Percentiles rank a stretch among this genome's conserved stretches.
phyloP scores from a whole-genome alignment of 1,140 invertebrate genomes.

The Neocloeon triangulifer region DNA sequence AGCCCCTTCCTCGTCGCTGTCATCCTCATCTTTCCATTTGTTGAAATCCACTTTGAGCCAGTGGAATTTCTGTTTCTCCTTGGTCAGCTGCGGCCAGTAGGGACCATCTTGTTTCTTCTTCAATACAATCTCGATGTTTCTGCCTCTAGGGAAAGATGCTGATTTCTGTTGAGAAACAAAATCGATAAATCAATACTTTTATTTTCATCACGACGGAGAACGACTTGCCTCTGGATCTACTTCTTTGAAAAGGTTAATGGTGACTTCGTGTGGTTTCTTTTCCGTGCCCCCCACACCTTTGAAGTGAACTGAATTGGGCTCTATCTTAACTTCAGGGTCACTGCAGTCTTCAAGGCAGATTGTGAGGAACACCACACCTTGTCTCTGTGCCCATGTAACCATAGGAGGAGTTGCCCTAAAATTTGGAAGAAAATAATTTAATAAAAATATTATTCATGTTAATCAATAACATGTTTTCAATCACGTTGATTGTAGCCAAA shows the following conservation, averaged over 20 bases:
- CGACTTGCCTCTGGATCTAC: constrained; percentile 54
- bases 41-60: constrained; percentile 95
- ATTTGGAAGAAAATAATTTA: too few relatives aligned
- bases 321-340: constrained; percentile 60
- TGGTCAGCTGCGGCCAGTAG: constrained; percentile 72
- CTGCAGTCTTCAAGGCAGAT: constrained; percentile 77
- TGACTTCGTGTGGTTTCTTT: constrained; percentile 62
- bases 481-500: too few relatives aligned
- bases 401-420: constrained; percentile 42
- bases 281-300: constrained; percentile 68
- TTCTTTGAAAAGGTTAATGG: constrained; percentile 58
- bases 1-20: constrained; percentile 36
- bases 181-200: constrained; percentile 1
- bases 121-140: constrained; percentile 50
- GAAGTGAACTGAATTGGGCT: constrained; percentile 58
- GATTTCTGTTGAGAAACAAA: constrained; percentile 21
- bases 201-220: constrained; percentile 2
- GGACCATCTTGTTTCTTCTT: constrained; percentile 43
- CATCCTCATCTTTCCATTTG: constrained; percentile 91
- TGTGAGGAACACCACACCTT: constrained; percentile 55
- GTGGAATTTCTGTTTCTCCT: constrained; percentile 73
- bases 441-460: too few relatives aligned
- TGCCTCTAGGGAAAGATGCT: constrained; percentile 28
- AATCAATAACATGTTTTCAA: too few relatives aligned
- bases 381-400: constrained; percentile 80